These are phyloP conservation scores for Edolisoma coerulescens DNA, from an alignment of 2,113 vertebrate genomes.

Conservation along the genomic window DNA sequence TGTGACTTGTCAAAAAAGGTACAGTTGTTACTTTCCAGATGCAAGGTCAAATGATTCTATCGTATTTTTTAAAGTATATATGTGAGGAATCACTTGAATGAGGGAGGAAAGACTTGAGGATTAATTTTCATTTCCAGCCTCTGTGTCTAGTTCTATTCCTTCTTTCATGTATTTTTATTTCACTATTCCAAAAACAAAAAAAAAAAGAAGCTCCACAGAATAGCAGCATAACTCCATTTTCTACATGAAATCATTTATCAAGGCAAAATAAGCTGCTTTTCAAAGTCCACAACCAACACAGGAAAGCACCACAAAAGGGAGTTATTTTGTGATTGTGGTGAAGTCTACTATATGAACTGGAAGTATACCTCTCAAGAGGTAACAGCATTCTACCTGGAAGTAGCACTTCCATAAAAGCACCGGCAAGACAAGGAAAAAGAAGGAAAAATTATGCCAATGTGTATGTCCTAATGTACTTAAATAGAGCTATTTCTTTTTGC, in stretches of 20 bases:
- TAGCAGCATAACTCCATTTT: not conserved
- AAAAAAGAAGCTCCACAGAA: not conserved
- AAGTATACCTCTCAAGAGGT: not conserved
- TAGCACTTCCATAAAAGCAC: not conserved
- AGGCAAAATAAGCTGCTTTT: not conserved
- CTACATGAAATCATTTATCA: not conserved
- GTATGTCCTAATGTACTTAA: not conserved
- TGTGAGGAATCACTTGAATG: not conserved
- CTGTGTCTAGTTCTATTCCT: not conserved
- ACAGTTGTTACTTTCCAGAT: not conserved
- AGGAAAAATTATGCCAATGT: not conserved
- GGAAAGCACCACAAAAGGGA: not conserved
- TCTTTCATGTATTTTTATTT: not conserved
- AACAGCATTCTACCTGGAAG: not conserved
- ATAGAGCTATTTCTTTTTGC: not conserved
- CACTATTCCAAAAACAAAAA: not conserved
- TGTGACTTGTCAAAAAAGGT: not conserved
- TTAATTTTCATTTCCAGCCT: not conserved
- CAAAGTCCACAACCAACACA: not conserved
- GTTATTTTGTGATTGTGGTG: not conserved
- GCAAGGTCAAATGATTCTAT: not conserved
- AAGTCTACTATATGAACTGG: not conserved
- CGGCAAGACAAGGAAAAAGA: not conserved
- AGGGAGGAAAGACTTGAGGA: not conserved
- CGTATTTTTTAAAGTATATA: not conserved